Base-by-base conservation (phyloP, 1,140 invertebrate genomes). In the Venustaconcha ellipsiformis region DNA sequence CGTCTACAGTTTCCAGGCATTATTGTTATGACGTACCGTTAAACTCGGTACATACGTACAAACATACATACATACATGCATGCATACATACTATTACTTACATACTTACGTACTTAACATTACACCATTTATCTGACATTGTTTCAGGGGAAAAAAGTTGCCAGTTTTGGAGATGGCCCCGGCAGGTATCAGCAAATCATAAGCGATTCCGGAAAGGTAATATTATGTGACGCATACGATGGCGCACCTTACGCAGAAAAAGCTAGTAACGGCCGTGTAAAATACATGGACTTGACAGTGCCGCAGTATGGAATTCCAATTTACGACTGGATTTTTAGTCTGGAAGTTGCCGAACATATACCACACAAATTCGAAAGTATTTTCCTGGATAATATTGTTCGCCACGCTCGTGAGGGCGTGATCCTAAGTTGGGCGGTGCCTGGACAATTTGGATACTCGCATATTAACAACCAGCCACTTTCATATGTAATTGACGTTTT, bases 271-370 rank as follows among this genome's bases (percentile, higher is more conserved):
- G 76, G 76, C 14, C 64, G 66, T n/a, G 77, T 78, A 14, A 26
- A 60, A 67, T 78, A 70, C 57, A 20, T 75, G 11, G 77, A 78
- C 67, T 57, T 78, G 30, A 78, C 77, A 14, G 48, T 74, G 63
- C 76, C 76, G 17, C 76, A 73, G 26, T 78, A 74, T 63, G 76
- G 72, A 30, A 64, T 78, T 60, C 77, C 72, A 20, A 14, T 78
- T 12, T 78, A 74, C 59, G 77, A 78, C 57, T 78, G 72, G 72
- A 48, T 78, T 5, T 59, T 78, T 15, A 74, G 77, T 70, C 65
- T 78, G 26, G 77, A 78, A 48, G 77, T 78, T 12, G 77, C 77
- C 8, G 77, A 78, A 67, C 77, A 78, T 59, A 78, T 78, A 56
- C 72, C 72, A 55, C 5, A 2, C 13, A 14, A 66, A 57, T 75